phyloP scores from a whole-genome alignment of 2,113 vertebrate genomes.

The Mustela lutreola region DNA sequence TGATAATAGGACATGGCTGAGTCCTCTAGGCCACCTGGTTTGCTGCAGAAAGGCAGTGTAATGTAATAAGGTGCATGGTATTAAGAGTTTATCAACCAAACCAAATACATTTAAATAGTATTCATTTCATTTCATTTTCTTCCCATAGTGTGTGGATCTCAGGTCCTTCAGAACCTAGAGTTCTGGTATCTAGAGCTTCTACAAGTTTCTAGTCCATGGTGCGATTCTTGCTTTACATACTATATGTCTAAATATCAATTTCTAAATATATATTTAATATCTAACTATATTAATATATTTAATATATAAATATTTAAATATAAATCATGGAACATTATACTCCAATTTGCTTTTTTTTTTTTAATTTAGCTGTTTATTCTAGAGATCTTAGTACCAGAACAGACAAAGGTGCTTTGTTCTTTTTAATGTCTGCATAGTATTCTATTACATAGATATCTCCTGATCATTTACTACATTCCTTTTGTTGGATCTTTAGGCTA shows the following conservation, averaged over 20 bases:
- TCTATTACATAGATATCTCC: not conserved
- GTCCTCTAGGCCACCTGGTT: not conserved
- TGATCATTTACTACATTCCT: not conserved
- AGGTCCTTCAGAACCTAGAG: not conserved
- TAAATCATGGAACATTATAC: not conserved
- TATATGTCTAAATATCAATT: not conserved
- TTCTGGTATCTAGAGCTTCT: not conserved
- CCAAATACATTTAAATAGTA: not conserved
- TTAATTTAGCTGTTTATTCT: not conserved
- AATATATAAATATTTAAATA: not conserved
- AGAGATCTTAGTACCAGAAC: not conserved
- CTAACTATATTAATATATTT: not conserved
- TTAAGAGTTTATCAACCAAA: not conserved
- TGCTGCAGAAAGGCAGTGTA: not conserved
- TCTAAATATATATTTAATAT: not conserved
- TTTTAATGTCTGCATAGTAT: not conserved
- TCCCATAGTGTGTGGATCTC: not conserved
- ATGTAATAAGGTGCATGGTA: not conserved
- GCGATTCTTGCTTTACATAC: not conserved
- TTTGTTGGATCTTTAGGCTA: not conserved
- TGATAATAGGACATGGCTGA: not conserved
- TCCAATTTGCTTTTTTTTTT: not conserved
- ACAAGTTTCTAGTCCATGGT: not conserved
- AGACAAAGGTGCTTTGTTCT: not conserved
- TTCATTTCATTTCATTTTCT: conserved; percentile 19